Evolutionary conservation across 2,888 invertebrate species (phyloP).

Genomic region (Nudaria mundana): DNA sequence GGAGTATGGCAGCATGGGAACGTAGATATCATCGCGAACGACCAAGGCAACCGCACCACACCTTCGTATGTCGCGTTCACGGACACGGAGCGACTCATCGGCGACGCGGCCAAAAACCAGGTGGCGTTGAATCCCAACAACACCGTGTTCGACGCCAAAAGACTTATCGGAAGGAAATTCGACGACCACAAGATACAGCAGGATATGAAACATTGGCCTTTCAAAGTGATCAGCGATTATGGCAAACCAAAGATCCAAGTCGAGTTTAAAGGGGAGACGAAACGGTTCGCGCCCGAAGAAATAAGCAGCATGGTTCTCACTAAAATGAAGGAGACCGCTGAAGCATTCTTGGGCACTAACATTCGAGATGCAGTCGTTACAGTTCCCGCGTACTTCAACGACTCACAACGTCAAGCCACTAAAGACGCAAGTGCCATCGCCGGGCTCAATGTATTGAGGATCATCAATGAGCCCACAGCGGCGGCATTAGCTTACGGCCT

Average conservation of each 20-base stretch:
- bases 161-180: conserved; percentile 53
- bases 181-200: conserved; percentile 85
- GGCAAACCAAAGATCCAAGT: conserved; percentile 5
- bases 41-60: conserved; percentile 83
- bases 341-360: conserved; percentile 83
- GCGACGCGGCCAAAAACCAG: conserved; percentile 4
- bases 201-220: conserved; percentile 90
- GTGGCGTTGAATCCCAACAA: conserved; percentile 2
- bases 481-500: conserved; percentile 90
- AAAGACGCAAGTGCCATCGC: conserved; percentile 5
- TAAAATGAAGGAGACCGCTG: conserved; percentile 50
- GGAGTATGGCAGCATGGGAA: conserved; percentile 5
- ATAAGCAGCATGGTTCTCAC: conserved; percentile 81
- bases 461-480: conserved; percentile 90
- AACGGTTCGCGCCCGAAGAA: conserved; percentile 83
- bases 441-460: conserved; percentile 76
- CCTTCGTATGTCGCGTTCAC: conserved; percentile 85
- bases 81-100: conserved; percentile 6
- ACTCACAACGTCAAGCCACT: conserved; percentile 5
- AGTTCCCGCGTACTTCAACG: conserved; percentile 50
- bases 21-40: conserved; percentile 57
- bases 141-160: conserved; percentile 6
- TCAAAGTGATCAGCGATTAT: conserved; percentile 81
- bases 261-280: conserved; percentile 54
- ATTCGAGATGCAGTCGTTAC: conserved; percentile 86